A percentile compares a stretch with the other conserved stretches of the same genome.
Evolutionary conservation across 1,140 invertebrate species (phyloP).

Genomic region (Polypedilum pembai): DNA sequence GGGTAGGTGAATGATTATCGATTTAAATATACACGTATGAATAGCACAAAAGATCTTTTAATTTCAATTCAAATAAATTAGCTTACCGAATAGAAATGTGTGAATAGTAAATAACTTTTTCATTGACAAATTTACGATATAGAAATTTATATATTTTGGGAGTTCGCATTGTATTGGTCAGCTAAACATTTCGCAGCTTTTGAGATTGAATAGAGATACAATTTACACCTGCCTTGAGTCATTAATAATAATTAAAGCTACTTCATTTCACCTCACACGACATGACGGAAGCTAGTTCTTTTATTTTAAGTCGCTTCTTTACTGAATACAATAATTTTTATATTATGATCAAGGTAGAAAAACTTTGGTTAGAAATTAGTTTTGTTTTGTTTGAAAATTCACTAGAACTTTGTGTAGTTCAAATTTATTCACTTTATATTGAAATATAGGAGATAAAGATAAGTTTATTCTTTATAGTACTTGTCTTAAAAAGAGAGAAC

Average conservation of each 20-base stretch:
- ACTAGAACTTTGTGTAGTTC: too few relatives aligned
- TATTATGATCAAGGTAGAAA: too few relatives aligned
- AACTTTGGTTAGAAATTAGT: too few relatives aligned
- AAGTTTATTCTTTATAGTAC: too few relatives aligned
- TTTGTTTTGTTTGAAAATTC: too few relatives aligned
- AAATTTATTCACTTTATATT: too few relatives aligned
- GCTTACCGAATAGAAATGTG: not conserved
- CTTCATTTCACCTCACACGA: constrained; percentile 21
- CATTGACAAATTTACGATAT: not conserved
- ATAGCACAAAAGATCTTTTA: not conserved
- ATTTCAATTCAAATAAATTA: constrained; percentile 1
- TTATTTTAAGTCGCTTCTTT: not conserved
- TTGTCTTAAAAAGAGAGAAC: too few relatives aligned
- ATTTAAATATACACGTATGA: too few relatives aligned
- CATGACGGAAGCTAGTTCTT: not conserved
- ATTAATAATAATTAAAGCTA: constrained; percentile 28
- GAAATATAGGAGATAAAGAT: too few relatives aligned
- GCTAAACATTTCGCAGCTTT: not conserved
- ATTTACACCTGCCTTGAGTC: constrained; percentile 20
- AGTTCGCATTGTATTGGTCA: too few relatives aligned
- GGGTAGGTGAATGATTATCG: too few relatives aligned
- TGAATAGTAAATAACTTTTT: not conserved
- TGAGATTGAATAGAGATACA: not conserved
- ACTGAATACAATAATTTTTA: not conserved
- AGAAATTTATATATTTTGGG: too few relatives aligned